phyloP scores from a whole-genome alignment of 2,113 vertebrate genomes.

The Misgurnus anguillicaudatus region DNA sequence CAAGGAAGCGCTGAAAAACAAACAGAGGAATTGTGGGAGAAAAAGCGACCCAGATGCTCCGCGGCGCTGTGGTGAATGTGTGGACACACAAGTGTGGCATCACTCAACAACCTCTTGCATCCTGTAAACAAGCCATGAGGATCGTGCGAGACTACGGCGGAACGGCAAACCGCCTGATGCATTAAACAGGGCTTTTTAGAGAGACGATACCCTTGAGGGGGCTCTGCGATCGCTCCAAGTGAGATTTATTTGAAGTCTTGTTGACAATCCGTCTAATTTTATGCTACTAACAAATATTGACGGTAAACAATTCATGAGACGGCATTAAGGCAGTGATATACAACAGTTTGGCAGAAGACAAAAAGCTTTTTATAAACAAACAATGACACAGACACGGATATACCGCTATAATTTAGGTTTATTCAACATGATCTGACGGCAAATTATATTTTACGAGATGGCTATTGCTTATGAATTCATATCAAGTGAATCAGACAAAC shows the following conservation, averaged over 20 bases:
- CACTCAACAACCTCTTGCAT: slow-evolving; percentile 18
- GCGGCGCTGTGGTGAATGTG: slow-evolving; percentile 16
- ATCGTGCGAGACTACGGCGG: neutral
- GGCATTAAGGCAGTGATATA: neutral
- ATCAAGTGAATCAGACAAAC: too few relatives aligned
- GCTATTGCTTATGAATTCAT: too few relatives aligned
- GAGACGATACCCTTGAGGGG: neutral
- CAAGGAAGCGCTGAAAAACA: slow-evolving; percentile 28
- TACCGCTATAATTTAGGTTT: neutral
- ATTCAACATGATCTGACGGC: too few relatives aligned
- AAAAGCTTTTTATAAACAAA: neutral
- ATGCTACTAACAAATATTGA: slow-evolving; percentile 12
- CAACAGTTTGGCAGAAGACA: neutral
- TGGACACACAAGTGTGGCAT: slow-evolving; percentile 14
- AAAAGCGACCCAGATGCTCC: slow-evolving; percentile 1
- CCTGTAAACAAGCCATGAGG: slow-evolving; percentile 8
- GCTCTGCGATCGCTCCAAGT: neutral
- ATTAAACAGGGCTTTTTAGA: neutral
- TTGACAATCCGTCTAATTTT: neutral
- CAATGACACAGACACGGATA: neutral
- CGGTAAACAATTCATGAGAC: neutral
- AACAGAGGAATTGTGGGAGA: slow-evolving; percentile 5
- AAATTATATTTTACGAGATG: too few relatives aligned
- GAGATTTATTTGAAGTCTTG: neutral
- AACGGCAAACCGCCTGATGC: neutral